Percentiles rank a stretch among this genome's conserved stretches.
phyloP scores from a whole-genome alignment of 2,113 vertebrate genomes.

The Sander vitreus region DNA sequence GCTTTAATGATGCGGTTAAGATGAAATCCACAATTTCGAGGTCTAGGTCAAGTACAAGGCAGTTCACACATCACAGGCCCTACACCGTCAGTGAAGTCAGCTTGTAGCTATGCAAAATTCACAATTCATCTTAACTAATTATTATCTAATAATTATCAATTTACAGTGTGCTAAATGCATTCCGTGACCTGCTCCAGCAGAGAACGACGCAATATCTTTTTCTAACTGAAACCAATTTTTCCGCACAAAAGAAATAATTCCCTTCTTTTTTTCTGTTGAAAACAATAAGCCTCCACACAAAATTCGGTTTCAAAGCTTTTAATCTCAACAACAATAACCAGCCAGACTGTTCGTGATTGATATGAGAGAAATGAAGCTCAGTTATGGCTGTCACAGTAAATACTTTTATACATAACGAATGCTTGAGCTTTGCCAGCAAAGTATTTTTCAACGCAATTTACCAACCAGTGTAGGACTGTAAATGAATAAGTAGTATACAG shows the following conservation, averaged over 20 bases:
- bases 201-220: not conserved
- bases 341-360: not conserved
- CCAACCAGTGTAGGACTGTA: not conserved
- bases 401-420: constrained; percentile 4
- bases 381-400: not conserved
- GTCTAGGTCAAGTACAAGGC: constrained; percentile 4
- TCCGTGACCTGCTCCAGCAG: not conserved
- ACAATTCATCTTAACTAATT: not conserved
- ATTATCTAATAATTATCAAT: not conserved
- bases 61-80: not conserved
- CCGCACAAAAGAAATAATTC: constrained; percentile 9
- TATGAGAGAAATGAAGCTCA: not conserved
- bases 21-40: constrained; percentile 16
- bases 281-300: not conserved
- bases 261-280: not conserved
- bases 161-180: not conserved
- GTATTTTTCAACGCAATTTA: not conserved
- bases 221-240: not conserved
- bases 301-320: not conserved
- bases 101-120: not conserved
- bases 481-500: not conserved
- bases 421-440: not conserved
- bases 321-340: not conserved
- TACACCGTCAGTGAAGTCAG: not conserved
- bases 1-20: constrained; percentile 40